These are phyloP conservation scores for Drosophila subquinaria DNA, from an alignment of 2,888 invertebrate species.

Conservation along the genomic window DNA sequence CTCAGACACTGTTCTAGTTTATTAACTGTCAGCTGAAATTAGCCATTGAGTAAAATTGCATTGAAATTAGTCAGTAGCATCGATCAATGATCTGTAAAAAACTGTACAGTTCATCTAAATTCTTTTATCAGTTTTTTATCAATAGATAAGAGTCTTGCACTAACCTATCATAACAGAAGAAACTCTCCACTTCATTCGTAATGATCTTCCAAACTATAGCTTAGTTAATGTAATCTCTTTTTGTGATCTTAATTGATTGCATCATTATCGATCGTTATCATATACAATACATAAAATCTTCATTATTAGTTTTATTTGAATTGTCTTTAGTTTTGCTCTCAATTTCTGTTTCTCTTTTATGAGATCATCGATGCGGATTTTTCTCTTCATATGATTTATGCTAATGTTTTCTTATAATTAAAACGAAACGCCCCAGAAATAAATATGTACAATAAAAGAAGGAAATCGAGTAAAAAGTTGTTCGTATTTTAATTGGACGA, in stretches of 20 bases:
- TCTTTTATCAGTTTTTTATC: background rate
- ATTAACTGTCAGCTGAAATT: background rate
- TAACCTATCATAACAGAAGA: background rate
- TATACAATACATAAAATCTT: background rate
- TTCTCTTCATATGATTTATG: conserved; percentile 53
- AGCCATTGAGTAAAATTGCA: background rate
- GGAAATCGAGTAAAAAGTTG: background rate
- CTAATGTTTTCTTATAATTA: conserved; percentile 50
- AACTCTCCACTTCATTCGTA: background rate
- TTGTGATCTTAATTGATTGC: background rate
- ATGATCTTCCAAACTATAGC: background rate
- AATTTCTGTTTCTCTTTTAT: conserved; percentile 1
- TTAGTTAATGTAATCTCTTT: background rate
- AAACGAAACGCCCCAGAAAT: conserved; percentile 57
- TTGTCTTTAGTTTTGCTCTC: background rate
- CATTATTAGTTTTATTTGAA: background rate
- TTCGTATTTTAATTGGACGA: conserved; percentile 39
- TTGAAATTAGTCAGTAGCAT: background rate
- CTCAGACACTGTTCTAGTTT: background rate
- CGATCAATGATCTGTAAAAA: background rate
- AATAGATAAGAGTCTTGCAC: background rate
- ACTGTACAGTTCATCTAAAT: background rate
- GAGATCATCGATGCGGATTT: conserved; percentile 18
- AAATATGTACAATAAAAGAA: conserved; percentile 1
- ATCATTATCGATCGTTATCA: background rate